These are phyloP conservation scores for Scaptomyza graminum DNA, from an alignment of 1,140 invertebrate species.

Conservation along the genomic window DNA sequence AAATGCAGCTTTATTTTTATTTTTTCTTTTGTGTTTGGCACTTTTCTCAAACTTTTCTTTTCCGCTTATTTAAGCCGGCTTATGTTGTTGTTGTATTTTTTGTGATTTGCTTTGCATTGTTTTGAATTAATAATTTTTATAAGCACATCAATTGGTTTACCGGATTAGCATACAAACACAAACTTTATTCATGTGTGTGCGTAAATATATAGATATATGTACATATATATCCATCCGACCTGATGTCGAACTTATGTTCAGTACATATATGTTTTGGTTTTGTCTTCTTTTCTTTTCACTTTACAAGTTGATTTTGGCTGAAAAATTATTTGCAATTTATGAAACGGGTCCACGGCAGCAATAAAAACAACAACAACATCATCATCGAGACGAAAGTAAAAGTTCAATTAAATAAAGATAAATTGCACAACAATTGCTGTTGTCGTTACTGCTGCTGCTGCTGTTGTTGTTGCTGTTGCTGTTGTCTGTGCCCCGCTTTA, in stretches of 20 bases:
- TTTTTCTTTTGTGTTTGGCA: background rate
- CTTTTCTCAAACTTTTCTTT: slow-evolving; percentile 47
- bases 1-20: background rate
- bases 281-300: slow-evolving; percentile 30
- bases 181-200: slow-evolving; percentile 1
- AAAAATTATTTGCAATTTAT: slow-evolving; percentile 81
- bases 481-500: background rate
- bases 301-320: slow-evolving; percentile 59
- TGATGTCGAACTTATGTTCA: slow-evolving; percentile 36
- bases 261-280: slow-evolving; percentile 27
- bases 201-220: slow-evolving; percentile 9
- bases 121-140: slow-evolving; percentile 81
- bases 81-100: slow-evolving; percentile 14
- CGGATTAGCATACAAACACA: slow-evolving; percentile 71
- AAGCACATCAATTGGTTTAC: slow-evolving; percentile 81
- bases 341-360: slow-evolving; percentile 67
- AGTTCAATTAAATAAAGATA: slow-evolving; percentile 82
- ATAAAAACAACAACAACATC: slow-evolving; percentile 20
- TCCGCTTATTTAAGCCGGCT: slow-evolving; percentile 24
- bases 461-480: slow-evolving; percentile 18
- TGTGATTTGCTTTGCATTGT: slow-evolving; percentile 60
- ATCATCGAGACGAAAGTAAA: slow-evolving; percentile 69
- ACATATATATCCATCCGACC: slow-evolving; percentile 38
- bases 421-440: slow-evolving; percentile 79
- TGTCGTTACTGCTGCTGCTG: slow-evolving; percentile 18